phyloP scores from a whole-genome alignment of 2,888 invertebrate species.

The Caenorhabditis sulstoni region DNA sequence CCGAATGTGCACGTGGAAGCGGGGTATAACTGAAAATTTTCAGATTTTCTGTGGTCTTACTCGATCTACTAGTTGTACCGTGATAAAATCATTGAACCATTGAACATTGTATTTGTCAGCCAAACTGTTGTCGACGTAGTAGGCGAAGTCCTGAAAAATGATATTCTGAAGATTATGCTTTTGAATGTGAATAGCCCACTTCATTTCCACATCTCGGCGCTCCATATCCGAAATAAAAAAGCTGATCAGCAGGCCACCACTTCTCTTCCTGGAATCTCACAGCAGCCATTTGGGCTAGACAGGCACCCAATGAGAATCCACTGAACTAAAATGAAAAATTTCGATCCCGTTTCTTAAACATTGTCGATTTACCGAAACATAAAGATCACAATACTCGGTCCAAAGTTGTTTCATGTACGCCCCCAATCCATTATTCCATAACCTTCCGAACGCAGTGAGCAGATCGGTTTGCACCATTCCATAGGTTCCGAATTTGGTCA shows the following conservation, averaged over 20 bases:
- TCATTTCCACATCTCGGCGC: slow-evolving; percentile 62
- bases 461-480: slow-evolving; percentile 52
- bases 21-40: slow-evolving; percentile 39
- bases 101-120: slow-evolving; percentile 48
- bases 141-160: slow-evolving; percentile 53
- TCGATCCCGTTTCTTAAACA: neutral
- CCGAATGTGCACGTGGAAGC: slow-evolving; percentile 38
- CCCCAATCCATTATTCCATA: slow-evolving; percentile 57
- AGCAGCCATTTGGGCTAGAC: slow-evolving; percentile 60
- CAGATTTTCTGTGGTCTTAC: too few relatives aligned
- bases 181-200: slow-evolving; percentile 13
- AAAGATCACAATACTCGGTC: slow-evolving; percentile 58
- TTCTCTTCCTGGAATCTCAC: slow-evolving; percentile 54
- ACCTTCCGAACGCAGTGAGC: slow-evolving; percentile 49
- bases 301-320: slow-evolving; percentile 57
- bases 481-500: slow-evolving; percentile 42
- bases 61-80: slow-evolving; percentile 22
- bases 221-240: slow-evolving; percentile 60
- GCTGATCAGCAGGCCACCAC: slow-evolving; percentile 61
- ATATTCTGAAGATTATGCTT: neutral
- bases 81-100: slow-evolving; percentile 51
- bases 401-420: slow-evolving; percentile 56
- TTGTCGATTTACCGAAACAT: slow-evolving; percentile 56
- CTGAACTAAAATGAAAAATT: slow-evolving; percentile 42
- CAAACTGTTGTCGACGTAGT: slow-evolving; percentile 56